Evolutionary conservation across 2,888 invertebrate species (phyloP), one percentile per base, ranked within the genome.

Genomic region (Polydesmus complanatus): DNA sequence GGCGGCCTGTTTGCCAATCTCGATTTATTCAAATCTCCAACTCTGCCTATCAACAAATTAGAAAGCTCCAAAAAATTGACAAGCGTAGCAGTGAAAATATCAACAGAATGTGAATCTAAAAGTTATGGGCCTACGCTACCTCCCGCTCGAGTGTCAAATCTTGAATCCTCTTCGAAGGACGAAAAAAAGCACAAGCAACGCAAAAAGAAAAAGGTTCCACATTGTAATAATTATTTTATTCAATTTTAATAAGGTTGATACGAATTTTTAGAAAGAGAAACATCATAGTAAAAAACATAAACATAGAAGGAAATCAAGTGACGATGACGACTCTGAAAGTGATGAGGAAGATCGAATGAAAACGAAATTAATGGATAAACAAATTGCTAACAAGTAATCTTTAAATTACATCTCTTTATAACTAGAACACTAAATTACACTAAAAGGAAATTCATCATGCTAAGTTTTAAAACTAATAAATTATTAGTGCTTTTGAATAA

Each of bases 1-100:
- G 19, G 18, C 14, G 56, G 56, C 27, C 14, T 55, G 2, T 55
- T 55, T 22, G 56, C 56, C n/a, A 23, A 55, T 27, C n/a, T 55
- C 18, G 27, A 55, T 27, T 37, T n/a, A n/a, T n/a, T n/a, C n/a
- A n/a, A n/a, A n/a, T n/a, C n/a, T n/a, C n/a, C n/a, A n/a, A n/a
- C n/a, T n/a, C n/a, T n/a, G n/a, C n/a, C n/a, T n/a, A n/a, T n/a
- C n/a, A n/a, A n/a, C n/a, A n/a, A n/a, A n/a, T n/a, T n/a, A n/a
- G n/a, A n/a, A n/a, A n/a, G n/a, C n/a, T n/a, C n/a, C n/a, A n/a
- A n/a, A n/a, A n/a, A n/a, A n/a, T n/a, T n/a, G 21, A 22, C 54
- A 3, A 25, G 25, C 19, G 25, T 54, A n/a, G 54, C 21, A 5
- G 25, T 54, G 22, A 25, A 54, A 54, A 25, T 14, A 2, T n/a